These are phyloP conservation scores for Eretmochelys imbricata DNA, from an alignment of 2,113 vertebrate species.

Conservation along the genomic window DNA sequence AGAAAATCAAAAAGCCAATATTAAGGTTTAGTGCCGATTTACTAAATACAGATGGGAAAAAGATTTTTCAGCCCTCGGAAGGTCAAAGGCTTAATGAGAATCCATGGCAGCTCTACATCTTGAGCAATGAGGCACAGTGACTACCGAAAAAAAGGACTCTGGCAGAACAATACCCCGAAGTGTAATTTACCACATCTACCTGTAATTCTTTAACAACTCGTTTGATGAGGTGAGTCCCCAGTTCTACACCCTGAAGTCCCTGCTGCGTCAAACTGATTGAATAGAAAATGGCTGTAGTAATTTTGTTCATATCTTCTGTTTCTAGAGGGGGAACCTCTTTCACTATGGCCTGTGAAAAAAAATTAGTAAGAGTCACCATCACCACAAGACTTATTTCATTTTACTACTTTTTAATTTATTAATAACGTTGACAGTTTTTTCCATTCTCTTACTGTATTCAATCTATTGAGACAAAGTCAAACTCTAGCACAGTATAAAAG, in stretches of 20 bases:
- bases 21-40: not conserved
- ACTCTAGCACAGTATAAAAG: not conserved
- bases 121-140: not conserved
- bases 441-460: not conserved
- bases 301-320: constrained; percentile 83
- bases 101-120: not conserved
- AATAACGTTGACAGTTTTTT: not conserved
- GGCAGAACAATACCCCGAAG: not conserved
- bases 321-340: constrained; percentile 85
- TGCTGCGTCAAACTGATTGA: constrained; percentile 94
- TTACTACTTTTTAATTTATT: not conserved
- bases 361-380: not conserved
- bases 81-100: not conserved
- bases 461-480: not conserved
- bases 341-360: constrained; percentile 86
- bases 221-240: constrained; percentile 95
- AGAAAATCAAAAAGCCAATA: not conserved
- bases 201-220: constrained; percentile 93
- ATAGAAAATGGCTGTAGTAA: constrained; percentile 92
- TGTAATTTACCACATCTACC: constrained; percentile 74
- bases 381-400: not conserved
- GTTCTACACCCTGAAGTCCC: constrained; percentile 94
- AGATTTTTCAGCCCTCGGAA: not conserved
- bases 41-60: not conserved
- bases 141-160: not conserved